These are phyloP conservation scores for Serinus canaria DNA, from an alignment of 2,113 vertebrate species.

Conservation along the genomic window DNA sequence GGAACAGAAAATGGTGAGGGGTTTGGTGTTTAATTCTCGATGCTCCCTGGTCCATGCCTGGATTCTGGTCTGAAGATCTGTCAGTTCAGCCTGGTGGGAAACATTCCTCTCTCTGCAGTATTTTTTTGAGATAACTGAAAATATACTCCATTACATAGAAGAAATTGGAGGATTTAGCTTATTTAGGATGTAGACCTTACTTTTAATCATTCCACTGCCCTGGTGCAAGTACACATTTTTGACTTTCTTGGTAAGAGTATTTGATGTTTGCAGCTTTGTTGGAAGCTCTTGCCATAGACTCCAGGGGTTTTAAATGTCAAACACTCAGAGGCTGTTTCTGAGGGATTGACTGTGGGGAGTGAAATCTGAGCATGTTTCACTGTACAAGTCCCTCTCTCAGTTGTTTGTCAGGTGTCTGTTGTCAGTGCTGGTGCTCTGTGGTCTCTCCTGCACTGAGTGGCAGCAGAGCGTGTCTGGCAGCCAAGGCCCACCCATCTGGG, in stretches of 20 bases:
- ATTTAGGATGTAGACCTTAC: neutral
- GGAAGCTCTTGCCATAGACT: neutral
- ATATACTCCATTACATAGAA: neutral
- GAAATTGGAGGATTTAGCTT: neutral
- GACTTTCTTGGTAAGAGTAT: neutral
- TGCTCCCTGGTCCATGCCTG: fast-evolving
- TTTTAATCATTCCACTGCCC: neutral
- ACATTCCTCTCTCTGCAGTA: neutral
- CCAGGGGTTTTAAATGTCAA: neutral
- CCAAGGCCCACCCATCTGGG: fast-evolving
- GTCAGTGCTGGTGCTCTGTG: fast-evolving
- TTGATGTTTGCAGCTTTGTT: neutral
- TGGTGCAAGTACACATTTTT: neutral
- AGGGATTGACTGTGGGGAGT: neutral
- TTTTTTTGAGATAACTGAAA: neutral
- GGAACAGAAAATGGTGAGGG: neutral
- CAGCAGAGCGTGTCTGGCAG: neutral
- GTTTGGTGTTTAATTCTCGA: neutral
- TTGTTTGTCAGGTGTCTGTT: fast-evolving
- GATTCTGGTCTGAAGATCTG: neutral
- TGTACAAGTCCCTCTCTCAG: too few relatives aligned
- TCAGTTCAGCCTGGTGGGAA: neutral
- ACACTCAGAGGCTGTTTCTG: neutral
- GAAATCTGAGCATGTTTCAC: neutral
- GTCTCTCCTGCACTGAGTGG: too few relatives aligned